Base-by-base conservation (phyloP, 2,797 vertebrate species). In the Clamator glandarius region DNA sequence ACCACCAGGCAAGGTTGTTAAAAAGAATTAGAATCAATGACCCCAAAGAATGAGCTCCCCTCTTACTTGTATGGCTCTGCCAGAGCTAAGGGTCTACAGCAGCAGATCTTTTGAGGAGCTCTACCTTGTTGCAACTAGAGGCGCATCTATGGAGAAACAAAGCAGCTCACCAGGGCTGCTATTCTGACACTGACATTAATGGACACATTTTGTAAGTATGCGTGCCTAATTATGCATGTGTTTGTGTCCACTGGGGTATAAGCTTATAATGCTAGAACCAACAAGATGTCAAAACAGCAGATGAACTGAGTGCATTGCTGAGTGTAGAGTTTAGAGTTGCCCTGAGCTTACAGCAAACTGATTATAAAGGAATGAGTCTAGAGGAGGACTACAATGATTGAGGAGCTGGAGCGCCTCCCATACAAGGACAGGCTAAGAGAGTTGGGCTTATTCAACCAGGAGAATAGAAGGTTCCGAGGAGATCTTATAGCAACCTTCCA, bases 51-150 rank as follows among this genome's bases (percentile, higher is more conserved):
- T 23, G 35, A 89, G 16, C 19, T 76, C 5, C 25, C 6, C 58
- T 52, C n/a, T 33, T 33, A 44, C 9, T 36, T 0, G 0, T 46
- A 6, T 0, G 12, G 12, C 48, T 66, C 41, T 39, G 54, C 16
- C 42, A 28, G 18, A n/a, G 24, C 10, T 15, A 16, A 68, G 19
- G 28, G 8, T 20, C 26, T 72, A 28, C 25, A 70, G 50, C 5
- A 4, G 24, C 36, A 24, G 16, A 17, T 6, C 44, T n/a, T 31
- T 25, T 35, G 54, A 33, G 29, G 21, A 64, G 4, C 26, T 77
- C 61, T 74, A 50, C 23, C 36, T 29, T 33, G 5, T 7, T 76
- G 52, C 19, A 51, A 0, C 11, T 18, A 48, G 26, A 42, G 39
- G 19, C 21, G 57, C n/a, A 25, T 39, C 52, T 42, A 1, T 16